These are phyloP conservation scores for Crenichthys baileyi DNA, from an alignment of 2,797 vertebrate genomes.

Conservation along the genomic window DNA sequence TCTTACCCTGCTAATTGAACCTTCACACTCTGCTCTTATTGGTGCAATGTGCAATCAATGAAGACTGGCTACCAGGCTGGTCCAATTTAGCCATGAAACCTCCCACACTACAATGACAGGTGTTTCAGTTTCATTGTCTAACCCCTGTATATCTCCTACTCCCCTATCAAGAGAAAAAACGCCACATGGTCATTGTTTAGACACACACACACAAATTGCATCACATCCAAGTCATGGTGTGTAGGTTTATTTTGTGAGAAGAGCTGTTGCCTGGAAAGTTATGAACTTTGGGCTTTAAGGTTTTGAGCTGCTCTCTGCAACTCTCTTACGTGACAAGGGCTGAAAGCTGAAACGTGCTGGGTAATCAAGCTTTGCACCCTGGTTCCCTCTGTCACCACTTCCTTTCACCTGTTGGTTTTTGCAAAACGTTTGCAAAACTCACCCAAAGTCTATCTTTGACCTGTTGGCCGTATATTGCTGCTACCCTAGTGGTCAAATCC, in stretches of 20 bases:
- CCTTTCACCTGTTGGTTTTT: too few species aligned
- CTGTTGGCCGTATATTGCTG: background rate
- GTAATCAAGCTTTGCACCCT: background rate
- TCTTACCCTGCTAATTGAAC: too few species aligned
- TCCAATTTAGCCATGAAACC: too few species aligned
- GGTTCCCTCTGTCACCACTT: background rate
- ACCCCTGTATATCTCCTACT: slow-evolving; percentile 55
- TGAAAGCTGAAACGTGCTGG: background rate
- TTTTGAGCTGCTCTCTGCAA: slow-evolving; percentile 37
- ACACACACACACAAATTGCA: slow-evolving; percentile 5
- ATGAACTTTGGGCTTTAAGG: slow-evolving; percentile 26
- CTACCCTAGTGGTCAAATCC: too few species aligned
- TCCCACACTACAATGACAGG: too few species aligned
- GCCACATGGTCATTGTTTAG: slow-evolving; percentile 44
- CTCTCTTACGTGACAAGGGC: background rate
- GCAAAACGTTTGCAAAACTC: too few species aligned
- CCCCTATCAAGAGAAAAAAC: slow-evolving; percentile 36
- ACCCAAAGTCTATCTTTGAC: background rate
- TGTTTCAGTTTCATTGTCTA: too few species aligned
- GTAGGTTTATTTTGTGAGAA: slow-evolving; percentile 8
- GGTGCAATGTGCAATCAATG: too few species aligned
- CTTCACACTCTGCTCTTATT: too few species aligned
- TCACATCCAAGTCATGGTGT: slow-evolving; percentile 1
- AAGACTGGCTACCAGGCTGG: too few species aligned
- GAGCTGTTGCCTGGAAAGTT: slow-evolving; percentile 27